Evolutionary conservation across 2,888 invertebrate species (phyloP), one percentile per base, ranked within the genome.

Genomic region (Nemotelus pantherinus): DNA sequence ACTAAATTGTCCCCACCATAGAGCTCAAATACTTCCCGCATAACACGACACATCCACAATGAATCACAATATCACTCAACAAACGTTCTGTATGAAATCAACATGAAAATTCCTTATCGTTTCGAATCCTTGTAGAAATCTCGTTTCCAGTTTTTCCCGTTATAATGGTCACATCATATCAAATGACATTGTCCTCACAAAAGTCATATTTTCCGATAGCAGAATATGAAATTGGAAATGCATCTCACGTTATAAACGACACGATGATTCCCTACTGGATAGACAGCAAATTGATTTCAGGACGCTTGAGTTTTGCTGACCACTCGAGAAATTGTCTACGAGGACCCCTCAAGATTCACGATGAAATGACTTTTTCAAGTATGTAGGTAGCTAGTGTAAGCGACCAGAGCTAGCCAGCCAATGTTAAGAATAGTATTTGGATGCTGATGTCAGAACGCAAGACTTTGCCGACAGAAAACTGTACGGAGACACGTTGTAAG

Each of bases 251-350:
- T 74, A 63, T 74, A 41, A 74, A 48, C 60, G 74, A 25, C 74
- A 74, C 74, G 74, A 74, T 39, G 60, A 60, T 48, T 74, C 57
- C 74, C 74, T 48, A 53, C 39, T 39, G 60, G 74, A 74, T 74
- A 41, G 74, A 74, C 63, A 63, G 57, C 74, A 74, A 74, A 74
- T 74, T 74, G 74, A 74, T 74, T 74, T 63, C 74, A 48, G 45
- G 74, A 74, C 74, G 45, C 63, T 60, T 63, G 2, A 74, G 48
- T 74, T 60, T 60, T 74, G 74, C 74, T 74, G 74, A 74, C 74
- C 74, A 74, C 74, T 74, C 74, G 47, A 48, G 63, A 74, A 74
- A 74, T 74, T 60, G 74, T 74, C 74, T 7, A 53, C 43, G 43
- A 70, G 70, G 70, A 70, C 53, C 44, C 70, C 43, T 41, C 25